A percentile compares a stretch with the other conserved stretches of the same genome.
Conservation (phyloP, 2,888 invertebrate species). For the Lottia gigantea region DNA sequence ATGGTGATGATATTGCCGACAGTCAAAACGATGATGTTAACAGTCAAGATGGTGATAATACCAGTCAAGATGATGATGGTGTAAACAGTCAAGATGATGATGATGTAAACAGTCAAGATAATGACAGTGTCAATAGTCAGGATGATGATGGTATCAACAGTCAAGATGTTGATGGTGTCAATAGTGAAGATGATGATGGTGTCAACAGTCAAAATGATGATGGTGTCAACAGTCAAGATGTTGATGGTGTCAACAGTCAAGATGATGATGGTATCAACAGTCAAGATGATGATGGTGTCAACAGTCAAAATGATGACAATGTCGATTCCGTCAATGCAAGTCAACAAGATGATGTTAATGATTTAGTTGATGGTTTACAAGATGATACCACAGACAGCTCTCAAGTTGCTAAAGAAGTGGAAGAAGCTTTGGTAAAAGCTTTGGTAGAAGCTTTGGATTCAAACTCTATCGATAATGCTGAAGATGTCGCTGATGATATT, state of each 20-base stretch:
- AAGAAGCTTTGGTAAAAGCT: background rate
- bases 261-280: background rate
- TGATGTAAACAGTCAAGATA: background rate
- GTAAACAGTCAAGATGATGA: background rate
- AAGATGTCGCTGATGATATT: background rate
- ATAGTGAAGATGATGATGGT: background rate
- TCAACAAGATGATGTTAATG: constrained; percentile 16
- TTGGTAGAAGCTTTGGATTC: background rate
- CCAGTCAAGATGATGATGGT: constrained; percentile 12
- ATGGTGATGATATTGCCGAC: background rate
- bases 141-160: background rate
- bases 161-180: background rate
- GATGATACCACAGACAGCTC: background rate
- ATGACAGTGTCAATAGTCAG: background rate
- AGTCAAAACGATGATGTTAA: background rate
- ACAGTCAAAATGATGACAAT: background rate
- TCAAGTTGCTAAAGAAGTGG: background rate
- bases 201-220: background rate
- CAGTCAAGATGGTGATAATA: background rate
- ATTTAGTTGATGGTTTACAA: background rate
- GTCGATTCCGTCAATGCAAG: background rate
- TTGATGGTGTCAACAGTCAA: background rate
- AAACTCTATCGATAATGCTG: constrained; percentile 6
- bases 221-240: background rate
- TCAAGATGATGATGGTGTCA: background rate